phyloP scores from a whole-genome alignment of 2,888 invertebrate genomes.

The Lamellibrachia columna region DNA sequence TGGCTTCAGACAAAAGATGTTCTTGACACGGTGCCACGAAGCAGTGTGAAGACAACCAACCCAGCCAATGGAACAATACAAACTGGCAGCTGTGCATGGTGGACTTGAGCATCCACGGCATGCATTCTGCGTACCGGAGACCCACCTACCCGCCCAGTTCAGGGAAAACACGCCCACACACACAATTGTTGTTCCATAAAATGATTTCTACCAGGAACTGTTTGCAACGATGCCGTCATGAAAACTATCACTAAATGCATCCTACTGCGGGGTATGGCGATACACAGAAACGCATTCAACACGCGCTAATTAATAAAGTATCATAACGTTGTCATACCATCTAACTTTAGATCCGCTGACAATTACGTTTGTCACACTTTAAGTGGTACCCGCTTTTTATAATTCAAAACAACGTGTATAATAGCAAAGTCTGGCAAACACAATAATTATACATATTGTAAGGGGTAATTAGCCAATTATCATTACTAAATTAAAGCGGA shows the following conservation, averaged over 20 bases:
- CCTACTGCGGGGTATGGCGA: not conserved
- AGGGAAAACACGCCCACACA: not conserved
- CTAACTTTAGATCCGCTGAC: not conserved
- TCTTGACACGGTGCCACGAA: not conserved
- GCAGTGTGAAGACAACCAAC: not conserved
- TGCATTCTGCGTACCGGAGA: not conserved
- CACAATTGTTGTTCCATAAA: not conserved
- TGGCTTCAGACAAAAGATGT: not conserved
- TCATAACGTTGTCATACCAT: not conserved
- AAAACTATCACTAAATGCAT: not conserved
- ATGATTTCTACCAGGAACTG: slow-evolving; percentile 9
- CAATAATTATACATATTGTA: not conserved
- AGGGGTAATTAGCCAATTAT: not conserved
- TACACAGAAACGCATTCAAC: not conserved
- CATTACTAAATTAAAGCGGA: not conserved
- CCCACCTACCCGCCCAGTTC: not conserved
- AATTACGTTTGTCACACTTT: not conserved
- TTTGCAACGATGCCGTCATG: not conserved
- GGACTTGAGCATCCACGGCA: not conserved
- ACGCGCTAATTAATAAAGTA: not conserved
- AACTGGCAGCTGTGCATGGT: not conserved
- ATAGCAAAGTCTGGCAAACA: not conserved
- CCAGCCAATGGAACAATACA: not conserved
- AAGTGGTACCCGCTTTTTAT: not conserved
- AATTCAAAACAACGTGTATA: not conserved